Base-by-base conservation (phyloP, 1,140 invertebrate genomes). In the Thalassaphorura encarpata region DNA sequence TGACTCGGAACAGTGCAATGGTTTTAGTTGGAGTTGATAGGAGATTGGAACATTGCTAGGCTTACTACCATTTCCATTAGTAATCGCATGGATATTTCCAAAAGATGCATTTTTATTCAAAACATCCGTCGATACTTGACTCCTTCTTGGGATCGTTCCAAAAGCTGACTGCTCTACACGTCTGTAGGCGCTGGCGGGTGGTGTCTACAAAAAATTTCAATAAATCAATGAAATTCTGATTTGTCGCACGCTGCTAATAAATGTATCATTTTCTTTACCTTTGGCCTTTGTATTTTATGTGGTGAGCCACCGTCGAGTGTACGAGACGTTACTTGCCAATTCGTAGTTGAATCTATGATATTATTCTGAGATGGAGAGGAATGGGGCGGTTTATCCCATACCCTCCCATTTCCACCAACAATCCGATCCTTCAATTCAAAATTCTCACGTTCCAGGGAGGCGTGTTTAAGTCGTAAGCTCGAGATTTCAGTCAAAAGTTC, bases 401-500 rank as follows among this genome's bases (percentile, higher is more conserved):
- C 45, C 8, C 58, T 19, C 13, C 66, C 69, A 48, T 70, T 65
- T 19, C 26, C 61, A 3, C 39, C 56, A 1, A 31, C 54, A 33
- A 56, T 67, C 45, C 72, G 67, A 23, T 77, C 77, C 66, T 83
- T 75, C 50, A 85, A 71, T 62, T 86, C 81, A 27, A 83, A 67
- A 68, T 91, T 85, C 63, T 94, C 90, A 31, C 86, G 78, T 67
- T 97, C 90, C 26, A 89, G 73, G 29, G 81, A 81, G 1, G 86
- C 81, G 52, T 87, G 80, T 66, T 84, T 83, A 31, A 94, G 73
- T 64, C 94, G 88, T 60, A 95, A 76, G 68, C 90, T 87, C 45
- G 89, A 91, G 52, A 96, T 78, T 60, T 92, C 87, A 57, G 84
- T 88, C 74, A 95, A 78, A 41, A 97, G 72, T 71, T 96, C 90